Conservation (phyloP, 2,888 invertebrate genomes). For the Tromatobia lineatoria region DNA sequence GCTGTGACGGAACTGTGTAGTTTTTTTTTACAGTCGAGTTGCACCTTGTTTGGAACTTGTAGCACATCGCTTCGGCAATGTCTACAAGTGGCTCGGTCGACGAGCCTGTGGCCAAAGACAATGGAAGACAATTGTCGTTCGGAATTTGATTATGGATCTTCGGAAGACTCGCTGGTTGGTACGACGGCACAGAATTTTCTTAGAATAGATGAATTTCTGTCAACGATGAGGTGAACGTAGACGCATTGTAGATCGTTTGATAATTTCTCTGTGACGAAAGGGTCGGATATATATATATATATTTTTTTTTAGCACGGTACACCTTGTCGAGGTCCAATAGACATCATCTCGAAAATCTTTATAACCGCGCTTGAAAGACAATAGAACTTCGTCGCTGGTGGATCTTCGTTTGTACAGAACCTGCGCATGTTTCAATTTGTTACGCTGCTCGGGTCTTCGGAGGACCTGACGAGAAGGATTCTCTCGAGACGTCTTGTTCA, state of each 20-base stretch:
- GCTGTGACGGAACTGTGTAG: slow-evolving; percentile 21
- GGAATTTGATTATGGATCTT: slow-evolving; percentile 5
- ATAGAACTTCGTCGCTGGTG: slow-evolving; percentile 29
- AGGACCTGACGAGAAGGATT: not conserved
- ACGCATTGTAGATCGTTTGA: not conserved
- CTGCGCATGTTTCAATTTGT: slow-evolving; percentile 48
- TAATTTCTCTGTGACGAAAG: slow-evolving; percentile 10
- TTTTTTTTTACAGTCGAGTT: not conserved
- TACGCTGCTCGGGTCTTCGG: slow-evolving; percentile 20
- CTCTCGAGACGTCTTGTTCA: slow-evolving; percentile 11
- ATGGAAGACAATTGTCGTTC: not conserved
- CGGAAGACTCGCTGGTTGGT: not conserved
- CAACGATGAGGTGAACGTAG: not conserved
- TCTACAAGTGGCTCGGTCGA: not conserved
- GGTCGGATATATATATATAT: not conserved
- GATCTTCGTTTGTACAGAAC: slow-evolving; percentile 18
- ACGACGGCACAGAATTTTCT: not conserved
- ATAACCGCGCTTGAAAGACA: slow-evolving; percentile 7
- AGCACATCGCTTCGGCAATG: not conserved
- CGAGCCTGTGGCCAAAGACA: not conserved
- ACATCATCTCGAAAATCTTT: slow-evolving; percentile 44
- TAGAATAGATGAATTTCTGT: not conserved
- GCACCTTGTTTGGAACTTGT: slow-evolving; percentile 14
- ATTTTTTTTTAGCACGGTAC: not conserved
- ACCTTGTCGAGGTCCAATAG: not conserved